These are phyloP conservation scores for Palythoa heliodiscus DNA, from an alignment of 92 coral and sea anemone genomes.

Conservation along the genomic window DNA sequence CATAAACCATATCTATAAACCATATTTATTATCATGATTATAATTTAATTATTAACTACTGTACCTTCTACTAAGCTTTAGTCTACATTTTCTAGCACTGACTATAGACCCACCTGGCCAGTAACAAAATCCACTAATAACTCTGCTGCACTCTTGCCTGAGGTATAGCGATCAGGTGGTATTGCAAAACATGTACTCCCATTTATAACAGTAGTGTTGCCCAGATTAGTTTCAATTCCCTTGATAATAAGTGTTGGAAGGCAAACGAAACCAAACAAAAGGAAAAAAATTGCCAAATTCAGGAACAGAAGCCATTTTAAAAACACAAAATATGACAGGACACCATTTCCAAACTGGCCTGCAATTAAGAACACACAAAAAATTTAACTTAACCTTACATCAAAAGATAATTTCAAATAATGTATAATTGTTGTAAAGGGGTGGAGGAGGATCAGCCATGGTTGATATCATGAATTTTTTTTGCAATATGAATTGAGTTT, in stretches of 20 bases:
- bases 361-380: constrained; percentile 7
- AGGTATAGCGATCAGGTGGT: constrained; percentile 39
- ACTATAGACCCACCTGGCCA: constrained; percentile 74
- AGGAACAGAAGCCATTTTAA: constrained; percentile 95
- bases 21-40: too few relatives aligned
- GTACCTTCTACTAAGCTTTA: too few relatives aligned
- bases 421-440: too few relatives aligned
- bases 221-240: constrained; percentile 18
- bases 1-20: too few relatives aligned
- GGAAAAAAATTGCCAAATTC: constrained; percentile 77
- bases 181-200: constrained; percentile 33
- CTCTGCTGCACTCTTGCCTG: constrained; percentile 32
- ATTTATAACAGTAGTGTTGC: not conserved
- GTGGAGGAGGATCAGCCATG: too few relatives aligned
- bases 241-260: constrained; percentile 69
- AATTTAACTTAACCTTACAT: too few relatives aligned
- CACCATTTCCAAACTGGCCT: constrained; percentile 99
- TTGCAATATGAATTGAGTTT: too few relatives aligned
- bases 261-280: constrained; percentile 84
- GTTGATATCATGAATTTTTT: too few relatives aligned
- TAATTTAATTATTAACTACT: too few relatives aligned
- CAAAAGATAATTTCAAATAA: too few relatives aligned
- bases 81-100: too few relatives aligned
- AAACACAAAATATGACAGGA: constrained; percentile 90
- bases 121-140: constrained; percentile 80